Base-by-base conservation (phyloP, 2,888 invertebrate species). In the Fragum whitleyi region DNA sequence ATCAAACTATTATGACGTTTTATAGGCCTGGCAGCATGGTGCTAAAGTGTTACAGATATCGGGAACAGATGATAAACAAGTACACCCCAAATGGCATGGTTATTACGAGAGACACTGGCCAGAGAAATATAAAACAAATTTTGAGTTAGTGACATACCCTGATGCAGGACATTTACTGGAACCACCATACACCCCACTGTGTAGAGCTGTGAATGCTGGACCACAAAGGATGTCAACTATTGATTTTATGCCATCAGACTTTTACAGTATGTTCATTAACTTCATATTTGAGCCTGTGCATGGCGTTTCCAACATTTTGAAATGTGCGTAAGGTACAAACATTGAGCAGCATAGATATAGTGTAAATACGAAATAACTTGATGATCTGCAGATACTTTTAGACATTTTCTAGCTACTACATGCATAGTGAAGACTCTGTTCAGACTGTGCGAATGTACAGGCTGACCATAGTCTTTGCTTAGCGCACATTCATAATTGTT, bases 1-100 rank as follows among this genome's bases (percentile, higher is more conserved):
- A n/a, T n/a, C n/a, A n/a, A n/a, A n/a, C n/a, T n/a, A n/a, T n/a
- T n/a, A n/a, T 36, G 3, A 36, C 32, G 9, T 39, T 16, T 65
- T 65, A 1, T 57, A 85, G 85, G 85, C 82, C n/a, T 85, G 85
- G 85, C 62, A 74, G 23, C 82, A 85, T 47, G 85, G 85, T 21
- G 85, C 85, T 2, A 79, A 80, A 16, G 67, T 85, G 9, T 59
- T 85, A 36, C 29, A 67, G 9, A 73, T 85, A 28, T 73, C 68
- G 6, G 85, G 82, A 14, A 75, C 68, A 36, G 85, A 85, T 61
- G 85, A 85, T 28, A 77, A 76, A 51, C 81, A 82, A 36, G 70
- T 76, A 3, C 69, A 79, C 36, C 82, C 81, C 0, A 71, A 82
- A 36, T 76, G 59, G 65, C 79, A 82, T 47, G 23, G n/a, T 19